Evolutionary conservation across 2,888 invertebrate species (phyloP).

Genomic region (Toxonevra muliebris): DNA sequence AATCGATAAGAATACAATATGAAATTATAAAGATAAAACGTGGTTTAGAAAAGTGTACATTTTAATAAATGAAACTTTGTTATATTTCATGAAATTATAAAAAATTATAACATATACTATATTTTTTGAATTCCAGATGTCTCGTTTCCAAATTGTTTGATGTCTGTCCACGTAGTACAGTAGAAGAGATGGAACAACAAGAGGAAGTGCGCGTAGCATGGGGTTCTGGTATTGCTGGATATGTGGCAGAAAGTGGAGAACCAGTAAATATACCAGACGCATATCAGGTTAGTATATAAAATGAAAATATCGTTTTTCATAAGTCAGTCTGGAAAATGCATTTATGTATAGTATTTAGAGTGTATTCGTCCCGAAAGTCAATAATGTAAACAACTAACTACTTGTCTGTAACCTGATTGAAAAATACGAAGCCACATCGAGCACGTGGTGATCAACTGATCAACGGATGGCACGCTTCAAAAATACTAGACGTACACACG

Average conservation of each 20-base stretch:
- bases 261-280: conserved; percentile 96
- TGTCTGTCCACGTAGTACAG: conserved; percentile 91
- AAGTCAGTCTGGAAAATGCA: too few relatives aligned
- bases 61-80: background rate
- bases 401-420: too few relatives aligned
- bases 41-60: background rate
- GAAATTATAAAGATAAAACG: too few relatives aligned
- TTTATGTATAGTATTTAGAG: too few relatives aligned
- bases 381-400: too few relatives aligned
- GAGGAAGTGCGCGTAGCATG: conserved; percentile 94
- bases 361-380: too few relatives aligned
- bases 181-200: conserved; percentile 91
- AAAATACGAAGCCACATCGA: too few relatives aligned
- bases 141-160: conserved; percentile 95
- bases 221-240: conserved; percentile 95
- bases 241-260: conserved; percentile 91
- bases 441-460: too few relatives aligned
- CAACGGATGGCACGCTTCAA: too few relatives aligned
- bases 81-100: background rate
- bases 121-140: conserved; percentile 67
- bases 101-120: background rate
- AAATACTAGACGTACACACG: too few relatives aligned
- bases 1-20: too few relatives aligned
- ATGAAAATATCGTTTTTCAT: too few relatives aligned
- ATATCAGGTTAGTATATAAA: conserved; percentile 75